Conservation (phyloP, 2,888 invertebrate species). For the Glaucopsyche alexis region DNA sequence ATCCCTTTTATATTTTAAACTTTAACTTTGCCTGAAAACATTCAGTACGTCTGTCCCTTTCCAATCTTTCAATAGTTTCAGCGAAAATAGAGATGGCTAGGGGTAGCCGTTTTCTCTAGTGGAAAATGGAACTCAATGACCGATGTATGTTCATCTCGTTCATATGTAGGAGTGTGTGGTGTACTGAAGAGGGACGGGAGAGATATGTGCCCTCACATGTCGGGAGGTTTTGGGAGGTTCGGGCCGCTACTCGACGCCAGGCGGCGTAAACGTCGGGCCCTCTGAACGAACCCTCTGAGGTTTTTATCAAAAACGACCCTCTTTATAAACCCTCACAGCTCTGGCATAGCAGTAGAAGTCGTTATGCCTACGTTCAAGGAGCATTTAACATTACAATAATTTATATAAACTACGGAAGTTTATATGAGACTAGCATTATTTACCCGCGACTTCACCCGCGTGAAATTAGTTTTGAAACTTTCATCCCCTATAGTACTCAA, state of each 20-base stretch:
- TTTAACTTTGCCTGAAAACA: background rate
- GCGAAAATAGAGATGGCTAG: conserved; percentile 71
- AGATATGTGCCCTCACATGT: conserved; percentile 46
- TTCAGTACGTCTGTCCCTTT: conserved; percentile 54
- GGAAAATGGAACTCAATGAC: conserved; percentile 63
- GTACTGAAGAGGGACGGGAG: conserved; percentile 68
- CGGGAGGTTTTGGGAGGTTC: conserved; percentile 43
- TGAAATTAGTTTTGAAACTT: too few species aligned
- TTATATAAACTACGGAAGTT: too few species aligned
- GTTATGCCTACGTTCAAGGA: too few species aligned
- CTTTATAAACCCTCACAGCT: background rate
- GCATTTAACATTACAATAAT: too few species aligned
- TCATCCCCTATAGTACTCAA: too few species aligned
- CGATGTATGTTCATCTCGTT: conserved; percentile 70
- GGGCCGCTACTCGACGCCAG: conserved; percentile 72
- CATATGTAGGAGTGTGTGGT: conserved; percentile 69
- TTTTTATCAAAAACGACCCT: conserved; percentile 31
- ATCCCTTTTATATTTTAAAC: background rate
- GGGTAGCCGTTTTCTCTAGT: conserved; percentile 70
- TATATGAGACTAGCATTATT: too few species aligned
- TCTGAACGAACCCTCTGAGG: conserved; percentile 38
- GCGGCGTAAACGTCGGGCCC: conserved; percentile 56
- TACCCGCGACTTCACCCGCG: too few species aligned
- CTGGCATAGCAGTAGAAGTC: too few species aligned
- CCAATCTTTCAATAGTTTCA: conserved; percentile 52